phyloP scores from a whole-genome alignment of 1,140 invertebrate genomes.

The fruit fly (Drosophila melanogaster) region DNA sequence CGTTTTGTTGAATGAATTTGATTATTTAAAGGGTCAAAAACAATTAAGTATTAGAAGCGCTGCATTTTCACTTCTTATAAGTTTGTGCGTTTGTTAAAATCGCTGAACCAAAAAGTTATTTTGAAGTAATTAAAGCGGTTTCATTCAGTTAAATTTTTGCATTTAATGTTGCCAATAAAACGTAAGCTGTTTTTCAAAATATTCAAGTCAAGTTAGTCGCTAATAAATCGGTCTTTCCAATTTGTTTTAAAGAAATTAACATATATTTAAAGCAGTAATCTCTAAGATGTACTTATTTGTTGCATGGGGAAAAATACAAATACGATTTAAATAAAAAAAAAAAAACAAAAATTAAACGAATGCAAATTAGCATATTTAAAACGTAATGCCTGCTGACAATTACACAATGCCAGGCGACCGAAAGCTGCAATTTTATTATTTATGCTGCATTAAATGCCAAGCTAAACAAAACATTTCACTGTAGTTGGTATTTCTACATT shows the following conservation, averaged over 20 bases:
- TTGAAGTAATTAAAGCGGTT: no score
- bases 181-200: no score
- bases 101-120: no score
- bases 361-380: slow-evolving; percentile 78
- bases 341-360: slow-evolving; percentile 59
- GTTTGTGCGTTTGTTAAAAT: no score
- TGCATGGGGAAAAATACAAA: slow-evolving; percentile 2
- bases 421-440: slow-evolving; percentile 66
- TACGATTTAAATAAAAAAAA: slow-evolving; percentile 47
- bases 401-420: slow-evolving; percentile 36
- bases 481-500: slow-evolving; percentile 16
- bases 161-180: no score
- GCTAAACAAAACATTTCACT: slow-evolving; percentile 27
- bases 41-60: slow-evolving; percentile 3
- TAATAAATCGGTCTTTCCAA: not conserved
- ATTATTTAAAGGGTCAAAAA: slow-evolving; percentile 16
- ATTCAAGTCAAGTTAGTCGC: not conserved
- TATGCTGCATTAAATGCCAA: slow-evolving; percentile 65
- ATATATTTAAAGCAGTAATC: not conserved
- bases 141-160: no score
- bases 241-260: not conserved
- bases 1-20: slow-evolving; percentile 7
- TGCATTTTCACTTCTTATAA: not conserved
- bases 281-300: slow-evolving; percentile 10
- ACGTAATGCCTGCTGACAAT: slow-evolving; percentile 74